Percentiles rank a stretch among this genome's conserved stretches.
Conservation (phyloP, 92 coral and sea anemone genomes). For the Parazoanthus atlanticus region DNA sequence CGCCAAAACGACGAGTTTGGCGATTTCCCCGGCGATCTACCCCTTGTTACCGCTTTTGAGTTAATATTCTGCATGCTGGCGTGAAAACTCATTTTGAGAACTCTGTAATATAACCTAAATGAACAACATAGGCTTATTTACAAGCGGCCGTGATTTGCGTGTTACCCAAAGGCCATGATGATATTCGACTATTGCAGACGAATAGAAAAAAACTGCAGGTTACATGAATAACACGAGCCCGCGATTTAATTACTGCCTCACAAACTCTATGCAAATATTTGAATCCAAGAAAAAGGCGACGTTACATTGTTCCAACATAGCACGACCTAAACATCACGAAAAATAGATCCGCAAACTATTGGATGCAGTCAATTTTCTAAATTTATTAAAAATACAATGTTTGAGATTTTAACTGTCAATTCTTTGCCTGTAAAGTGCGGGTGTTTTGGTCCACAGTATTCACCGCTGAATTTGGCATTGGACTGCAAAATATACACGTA, state of each 20-base stretch:
- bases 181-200: neutral
- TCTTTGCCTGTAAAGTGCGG: neutral
- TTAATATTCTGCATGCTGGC: conserved; percentile 24
- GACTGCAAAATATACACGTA: too few species aligned
- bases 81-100: conserved; percentile 27
- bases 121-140: neutral
- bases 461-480: too few species aligned
- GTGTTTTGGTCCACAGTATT: neutral
- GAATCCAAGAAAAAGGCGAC: neutral
- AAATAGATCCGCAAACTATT: too few species aligned
- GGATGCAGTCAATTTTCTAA: too few species aligned
- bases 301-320: neutral
- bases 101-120: neutral
- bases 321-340: neutral
- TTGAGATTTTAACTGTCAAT: neutral
- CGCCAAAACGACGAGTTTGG: conserved; percentile 33
- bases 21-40: neutral
- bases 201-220: conserved; percentile 6
- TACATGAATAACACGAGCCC: conserved; percentile 17
- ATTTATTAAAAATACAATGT: neutral
- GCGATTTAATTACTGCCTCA: neutral
- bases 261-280: neutral
- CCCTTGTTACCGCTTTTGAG: conserved; percentile 5
- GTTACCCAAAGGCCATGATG: neutral
- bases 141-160: neutral